Conservation (phyloP, 2,113 vertebrate species). For the Genyomyrus donnyi region DNA sequence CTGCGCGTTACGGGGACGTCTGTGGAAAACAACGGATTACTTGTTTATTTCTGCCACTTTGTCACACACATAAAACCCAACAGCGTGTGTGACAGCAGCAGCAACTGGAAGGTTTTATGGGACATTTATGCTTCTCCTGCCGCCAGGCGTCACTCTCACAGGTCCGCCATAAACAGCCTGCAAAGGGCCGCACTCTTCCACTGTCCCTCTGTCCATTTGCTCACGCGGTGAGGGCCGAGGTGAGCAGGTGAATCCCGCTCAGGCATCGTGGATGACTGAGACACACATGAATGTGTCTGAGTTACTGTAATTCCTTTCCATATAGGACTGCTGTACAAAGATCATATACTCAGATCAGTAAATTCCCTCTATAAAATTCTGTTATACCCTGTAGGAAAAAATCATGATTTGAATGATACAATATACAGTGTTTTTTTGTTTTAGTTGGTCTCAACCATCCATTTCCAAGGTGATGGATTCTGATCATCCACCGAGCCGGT, state of each 20-base stretch:
- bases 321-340: background rate
- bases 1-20: background rate
- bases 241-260: background rate
- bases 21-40: background rate
- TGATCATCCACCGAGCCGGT: background rate
- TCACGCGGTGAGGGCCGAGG: background rate
- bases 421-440: background rate
- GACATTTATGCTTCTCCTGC: background rate
- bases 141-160: background rate
- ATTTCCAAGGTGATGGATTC: too few relatives aligned
- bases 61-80: background rate
- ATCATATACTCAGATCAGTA: background rate
- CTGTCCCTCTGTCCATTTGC: too few relatives aligned
- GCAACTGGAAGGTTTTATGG: constrained; percentile 20
- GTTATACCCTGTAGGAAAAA: background rate
- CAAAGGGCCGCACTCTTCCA: background rate
- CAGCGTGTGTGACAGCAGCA: constrained; percentile 30
- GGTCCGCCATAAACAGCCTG: background rate
- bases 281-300: background rate
- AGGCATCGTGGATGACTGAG: background rate
- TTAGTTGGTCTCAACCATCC: background rate
- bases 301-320: background rate
- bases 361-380: background rate
- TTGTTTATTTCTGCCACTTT: constrained; percentile 2
- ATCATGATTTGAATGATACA: background rate